phyloP scores from a whole-genome alignment of 2,113 vertebrate genomes.

The Saimiri boliviensis region DNA sequence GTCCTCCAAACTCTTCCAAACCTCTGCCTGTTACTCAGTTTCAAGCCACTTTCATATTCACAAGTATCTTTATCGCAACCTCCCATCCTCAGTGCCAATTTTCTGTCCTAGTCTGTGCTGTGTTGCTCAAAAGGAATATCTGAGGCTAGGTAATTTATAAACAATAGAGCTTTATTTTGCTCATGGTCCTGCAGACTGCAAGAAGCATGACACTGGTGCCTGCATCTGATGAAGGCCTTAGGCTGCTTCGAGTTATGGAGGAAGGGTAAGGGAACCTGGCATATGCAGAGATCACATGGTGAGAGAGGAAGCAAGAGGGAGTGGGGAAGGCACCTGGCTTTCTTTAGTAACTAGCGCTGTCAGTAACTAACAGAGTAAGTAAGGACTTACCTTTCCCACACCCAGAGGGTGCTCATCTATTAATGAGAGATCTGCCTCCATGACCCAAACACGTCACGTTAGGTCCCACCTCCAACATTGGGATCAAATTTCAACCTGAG shows the following conservation, averaged over 20 bases:
- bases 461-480: not conserved
- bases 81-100: not conserved
- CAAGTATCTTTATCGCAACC: not conserved
- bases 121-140: not conserved
- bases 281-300: not conserved
- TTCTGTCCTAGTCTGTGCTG: not conserved
- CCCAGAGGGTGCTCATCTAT: not conserved
- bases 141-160: not conserved
- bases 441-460: not conserved
- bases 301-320: not conserved
- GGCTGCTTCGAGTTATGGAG: not conserved
- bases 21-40: not conserved
- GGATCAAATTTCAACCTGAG: not conserved
- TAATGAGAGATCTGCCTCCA: not conserved
- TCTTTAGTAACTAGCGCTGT: not conserved
- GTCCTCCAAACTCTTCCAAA: not conserved
- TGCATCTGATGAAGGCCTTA: not conserved
- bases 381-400: not conserved
- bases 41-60: not conserved
- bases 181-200: not conserved
- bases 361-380: not conserved
- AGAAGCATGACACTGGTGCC: not conserved
- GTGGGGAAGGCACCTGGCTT: not conserved
- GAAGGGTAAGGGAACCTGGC: not conserved
- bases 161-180: not conserved